A percentile compares a stretch with the other conserved stretches of the same genome.
Evolutionary conservation across 1,140 invertebrate species (phyloP).

Genomic region (Ctenoplectra terminalis): DNA sequence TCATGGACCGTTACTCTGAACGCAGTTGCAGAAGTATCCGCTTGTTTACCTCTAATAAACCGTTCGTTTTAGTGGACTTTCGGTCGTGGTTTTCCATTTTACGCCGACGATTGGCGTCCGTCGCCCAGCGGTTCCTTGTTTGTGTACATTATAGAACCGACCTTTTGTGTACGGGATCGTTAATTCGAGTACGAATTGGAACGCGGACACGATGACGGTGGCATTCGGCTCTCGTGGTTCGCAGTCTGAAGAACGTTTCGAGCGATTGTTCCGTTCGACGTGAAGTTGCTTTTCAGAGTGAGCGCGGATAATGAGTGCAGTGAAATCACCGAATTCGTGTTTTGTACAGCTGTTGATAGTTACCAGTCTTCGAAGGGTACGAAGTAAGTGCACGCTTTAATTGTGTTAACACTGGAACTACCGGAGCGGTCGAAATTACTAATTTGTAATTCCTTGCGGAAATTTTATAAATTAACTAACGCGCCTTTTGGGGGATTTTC

Average conservation of each 20-base stretch:
- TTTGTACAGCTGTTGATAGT: not conserved
- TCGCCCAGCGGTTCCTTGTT: not conserved
- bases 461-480: no score
- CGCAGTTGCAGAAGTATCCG: not conserved
- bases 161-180: not conserved
- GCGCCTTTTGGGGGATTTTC: no score
- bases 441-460: no score
- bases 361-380: no score
- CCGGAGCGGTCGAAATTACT: no score
- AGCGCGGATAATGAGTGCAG: constrained; percentile 16
- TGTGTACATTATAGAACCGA: not conserved
- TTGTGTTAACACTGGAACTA: no score
- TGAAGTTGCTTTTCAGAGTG: not conserved
- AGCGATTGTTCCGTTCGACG: not conserved
- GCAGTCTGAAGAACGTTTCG: not conserved
- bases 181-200: not conserved
- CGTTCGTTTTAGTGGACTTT: not conserved
- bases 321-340: not conserved
- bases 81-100: not conserved
- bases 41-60: constrained; percentile 24
- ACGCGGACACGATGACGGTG: not conserved
- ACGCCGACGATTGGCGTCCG: not conserved
- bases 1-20: constrained; percentile 36
- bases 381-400: no score
- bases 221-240: not conserved